Base-by-base conservation (phyloP, 1,140 invertebrate genomes). In the Tetragnatha versicolor region DNA sequence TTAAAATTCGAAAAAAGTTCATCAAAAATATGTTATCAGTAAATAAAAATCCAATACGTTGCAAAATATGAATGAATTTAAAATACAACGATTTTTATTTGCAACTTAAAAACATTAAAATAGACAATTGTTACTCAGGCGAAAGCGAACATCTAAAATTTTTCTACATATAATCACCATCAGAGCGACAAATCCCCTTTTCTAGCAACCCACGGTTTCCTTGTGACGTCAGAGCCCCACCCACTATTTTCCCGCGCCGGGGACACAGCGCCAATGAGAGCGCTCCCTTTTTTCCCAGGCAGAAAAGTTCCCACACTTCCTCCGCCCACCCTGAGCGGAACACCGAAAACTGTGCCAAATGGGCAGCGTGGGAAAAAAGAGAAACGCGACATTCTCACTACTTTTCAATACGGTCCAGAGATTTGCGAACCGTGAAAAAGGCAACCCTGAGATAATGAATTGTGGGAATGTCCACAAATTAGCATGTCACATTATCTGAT, bases 231-330 rank as follows among this genome's bases (percentile, higher is more conserved):
- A 68, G 5, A 27, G 33, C 31, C 45, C 55, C 66, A 31, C 77
- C 68, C 47, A 39, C 27, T 29, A 10, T 9, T 77, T 77, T 65
- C 60, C 73, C 47, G 73, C 47, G 55, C 58, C 27, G 22, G 66
- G 37, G 37, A 22, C 29, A 12, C 3, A 51, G 33, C 49, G 20
- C 77, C 77, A 79, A 79, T 65, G 14, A 31, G 22, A 22, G 20
- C 3, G 31, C n/a, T n/a, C n/a, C n/a, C n/a, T n/a, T n/a, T n/a
- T n/a, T n/a, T n/a, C n/a, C n/a, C 12, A 17, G 17, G 51, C 29
- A 20, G 22, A 10, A 63, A 79, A 39, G 53, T 79, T 79, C 77
- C 58, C 77, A 79, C 77, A 72, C 77, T 79, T 79, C 63, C 77
- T 79, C 77, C 77, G 68, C 77, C 77, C 37, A 79, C 76, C 27